phyloP scores from a whole-genome alignment of 2,888 invertebrate species.

The Ecliptopera silaceata region DNA sequence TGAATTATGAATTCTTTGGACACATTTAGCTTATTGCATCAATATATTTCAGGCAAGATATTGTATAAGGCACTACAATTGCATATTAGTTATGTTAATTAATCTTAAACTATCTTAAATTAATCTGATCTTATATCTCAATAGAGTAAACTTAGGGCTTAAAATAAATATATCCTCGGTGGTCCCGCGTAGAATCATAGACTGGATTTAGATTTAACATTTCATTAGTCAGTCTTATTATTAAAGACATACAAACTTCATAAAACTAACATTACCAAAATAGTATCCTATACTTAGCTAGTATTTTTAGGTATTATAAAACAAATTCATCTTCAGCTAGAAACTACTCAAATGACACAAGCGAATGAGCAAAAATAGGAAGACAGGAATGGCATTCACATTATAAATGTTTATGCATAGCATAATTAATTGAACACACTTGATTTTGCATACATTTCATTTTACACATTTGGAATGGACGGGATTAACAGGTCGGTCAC shows the following conservation, averaged over 20 bases:
- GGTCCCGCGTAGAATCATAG: conserved; percentile 49
- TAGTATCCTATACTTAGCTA: background rate
- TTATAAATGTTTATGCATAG: background rate
- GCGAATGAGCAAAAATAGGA: conserved; percentile 11
- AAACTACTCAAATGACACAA: background rate
- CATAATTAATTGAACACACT: conserved; percentile 8
- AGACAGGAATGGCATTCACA: conserved; percentile 14
- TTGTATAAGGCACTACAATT: conserved; percentile 59
- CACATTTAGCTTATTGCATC: conserved; percentile 34
- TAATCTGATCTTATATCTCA: conserved; percentile 13
- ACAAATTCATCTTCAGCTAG: too few relatives aligned
- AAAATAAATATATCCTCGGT: conserved; percentile 48
- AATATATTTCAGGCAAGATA: conserved; percentile 61
- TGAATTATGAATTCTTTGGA: conserved; percentile 31
- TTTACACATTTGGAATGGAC: conserved; percentile 32
- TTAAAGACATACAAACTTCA: conserved; percentile 1
- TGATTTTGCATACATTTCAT: conserved; percentile 3
- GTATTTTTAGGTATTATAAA: too few relatives aligned
- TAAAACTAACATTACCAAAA: conserved; percentile 1
- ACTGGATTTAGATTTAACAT: conserved; percentile 19
- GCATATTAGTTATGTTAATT: conserved; percentile 12
- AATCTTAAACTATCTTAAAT: background rate
- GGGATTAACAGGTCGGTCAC: conserved; percentile 8
- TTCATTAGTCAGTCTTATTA: conserved; percentile 30
- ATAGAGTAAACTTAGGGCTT: conserved; percentile 13